Evolutionary conservation across 2,797 vertebrate species (phyloP).

Genomic region (Neomorphus geoffroyi): DNA sequence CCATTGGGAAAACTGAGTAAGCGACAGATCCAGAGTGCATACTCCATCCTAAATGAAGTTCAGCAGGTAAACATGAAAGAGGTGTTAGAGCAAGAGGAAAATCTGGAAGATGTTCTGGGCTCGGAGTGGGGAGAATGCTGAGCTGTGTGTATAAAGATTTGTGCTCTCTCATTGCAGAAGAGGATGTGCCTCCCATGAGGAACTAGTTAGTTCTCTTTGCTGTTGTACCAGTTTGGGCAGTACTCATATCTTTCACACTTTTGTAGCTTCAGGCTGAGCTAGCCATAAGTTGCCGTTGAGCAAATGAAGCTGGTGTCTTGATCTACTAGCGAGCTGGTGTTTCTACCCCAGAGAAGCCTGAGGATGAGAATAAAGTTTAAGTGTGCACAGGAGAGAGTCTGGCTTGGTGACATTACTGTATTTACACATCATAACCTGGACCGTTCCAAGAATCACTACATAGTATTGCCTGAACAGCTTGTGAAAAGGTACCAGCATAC

Average conservation of each 20-base stretch:
- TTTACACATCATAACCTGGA: not conserved
- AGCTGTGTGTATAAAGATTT: not conserved
- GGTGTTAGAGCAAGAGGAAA: not conserved
- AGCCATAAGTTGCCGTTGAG: not conserved
- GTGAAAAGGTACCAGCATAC: not conserved
- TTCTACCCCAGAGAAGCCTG: not conserved
- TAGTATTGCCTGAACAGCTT: not conserved
- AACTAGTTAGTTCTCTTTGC: not conserved
- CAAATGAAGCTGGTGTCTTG: not conserved
- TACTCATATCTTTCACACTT: not conserved
- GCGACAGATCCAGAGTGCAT: conserved; percentile 96
- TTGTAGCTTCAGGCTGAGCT: not conserved
- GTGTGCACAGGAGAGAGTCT: not conserved
- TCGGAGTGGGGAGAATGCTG: not conserved
- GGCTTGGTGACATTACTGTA: not conserved
- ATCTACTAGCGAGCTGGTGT: not conserved
- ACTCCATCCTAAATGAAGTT: conserved; percentile 92
- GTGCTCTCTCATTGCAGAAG: not conserved
- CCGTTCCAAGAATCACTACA: not conserved
- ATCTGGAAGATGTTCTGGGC: not conserved
- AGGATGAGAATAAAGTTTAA: not conserved
- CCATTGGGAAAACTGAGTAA: conserved; percentile 97
- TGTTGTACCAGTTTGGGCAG: not conserved
- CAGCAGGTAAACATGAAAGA: conserved; percentile 86
- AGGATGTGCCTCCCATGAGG: not conserved